These are phyloP conservation scores for Verasper variegatus DNA, from an alignment of 2,113 vertebrate genomes.

Conservation along the genomic window DNA sequence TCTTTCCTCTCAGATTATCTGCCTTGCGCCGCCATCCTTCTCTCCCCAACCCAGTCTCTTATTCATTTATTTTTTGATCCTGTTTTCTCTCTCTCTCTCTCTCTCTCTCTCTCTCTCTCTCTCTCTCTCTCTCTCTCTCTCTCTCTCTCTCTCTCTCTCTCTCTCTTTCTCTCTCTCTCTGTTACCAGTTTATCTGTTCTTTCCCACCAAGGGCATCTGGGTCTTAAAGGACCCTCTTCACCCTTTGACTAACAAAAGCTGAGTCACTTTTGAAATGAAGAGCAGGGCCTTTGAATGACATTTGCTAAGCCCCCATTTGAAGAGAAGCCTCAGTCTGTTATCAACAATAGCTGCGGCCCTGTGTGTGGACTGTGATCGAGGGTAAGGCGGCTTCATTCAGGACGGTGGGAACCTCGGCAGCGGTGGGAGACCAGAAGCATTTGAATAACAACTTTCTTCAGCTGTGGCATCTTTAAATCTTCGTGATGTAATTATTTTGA, in stretches of 20 bases:
- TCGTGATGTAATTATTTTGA: conserved; percentile 61
- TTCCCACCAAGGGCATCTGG: conserved; percentile 64
- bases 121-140: conserved; percentile 21
- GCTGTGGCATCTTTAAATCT: conserved; percentile 54
- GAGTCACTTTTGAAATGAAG: conserved; percentile 75
- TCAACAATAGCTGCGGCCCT: conserved; percentile 63
- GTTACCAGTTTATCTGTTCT: conserved; percentile 50
- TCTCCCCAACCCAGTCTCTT: background rate
- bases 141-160: conserved; percentile 20
- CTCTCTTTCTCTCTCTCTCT: conserved; percentile 15
- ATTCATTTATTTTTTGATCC: background rate
- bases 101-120: conserved; percentile 21
- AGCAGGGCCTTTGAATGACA: conserved; percentile 66
- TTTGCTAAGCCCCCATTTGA: conserved; percentile 73
- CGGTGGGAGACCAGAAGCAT: conserved; percentile 18
- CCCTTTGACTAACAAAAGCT: conserved; percentile 69
- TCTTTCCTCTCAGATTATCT: conserved; percentile 54
- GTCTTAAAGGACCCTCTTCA: conserved; percentile 59
- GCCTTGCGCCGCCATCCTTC: background rate
- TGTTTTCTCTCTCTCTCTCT: background rate
- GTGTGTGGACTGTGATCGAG: conserved; percentile 59
- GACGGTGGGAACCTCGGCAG: conserved; percentile 63
- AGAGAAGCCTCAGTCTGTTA: conserved; percentile 70
- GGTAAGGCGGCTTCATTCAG: conserved; percentile 53
- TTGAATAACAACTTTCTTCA: conserved; percentile 54